phyloP scores from a whole-genome alignment of 2,888 invertebrate species.

The Platerodrilus igneus region DNA sequence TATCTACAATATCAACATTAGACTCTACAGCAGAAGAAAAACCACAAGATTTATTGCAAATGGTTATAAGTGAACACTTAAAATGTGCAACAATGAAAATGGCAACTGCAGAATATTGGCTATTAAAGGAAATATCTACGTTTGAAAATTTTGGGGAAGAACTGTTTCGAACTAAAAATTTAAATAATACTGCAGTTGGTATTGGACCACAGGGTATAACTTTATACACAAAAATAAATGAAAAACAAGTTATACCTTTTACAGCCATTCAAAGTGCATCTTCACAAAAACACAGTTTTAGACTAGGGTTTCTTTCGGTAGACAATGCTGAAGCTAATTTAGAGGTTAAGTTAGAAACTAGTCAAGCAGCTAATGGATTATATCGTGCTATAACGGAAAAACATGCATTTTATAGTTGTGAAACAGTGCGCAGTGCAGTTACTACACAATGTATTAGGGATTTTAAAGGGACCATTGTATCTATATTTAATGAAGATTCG shows the following conservation, averaged over 20 bases:
- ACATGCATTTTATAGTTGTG: constrained; percentile 89
- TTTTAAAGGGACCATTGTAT: constrained; percentile 84
- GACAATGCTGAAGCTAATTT: constrained; percentile 66
- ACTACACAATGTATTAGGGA: constrained; percentile 86
- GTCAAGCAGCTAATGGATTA: constrained; percentile 74
- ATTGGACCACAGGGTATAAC: constrained; percentile 82
- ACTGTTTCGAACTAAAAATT: constrained; percentile 67
- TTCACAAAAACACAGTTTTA: constrained; percentile 69
- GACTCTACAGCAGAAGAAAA: constrained; percentile 53
- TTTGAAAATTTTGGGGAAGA: constrained; percentile 81
- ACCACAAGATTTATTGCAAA: constrained; percentile 59
- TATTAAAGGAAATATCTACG: constrained; percentile 74
- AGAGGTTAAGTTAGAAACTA: constrained; percentile 76
- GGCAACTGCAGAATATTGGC: constrained; percentile 78
- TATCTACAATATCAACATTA: constrained; percentile 58
- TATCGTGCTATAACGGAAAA: constrained; percentile 87
- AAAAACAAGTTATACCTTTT: constrained; percentile 72
- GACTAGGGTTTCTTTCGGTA: constrained; percentile 66
- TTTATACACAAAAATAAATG: constrained; percentile 63
- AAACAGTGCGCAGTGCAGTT: constrained; percentile 82
- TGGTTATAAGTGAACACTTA: constrained; percentile 60
- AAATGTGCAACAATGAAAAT: constrained; percentile 57
- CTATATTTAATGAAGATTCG: constrained; percentile 85
- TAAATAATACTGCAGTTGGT: constrained; percentile 45
- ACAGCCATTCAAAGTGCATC: constrained; percentile 77